Conservation (phyloP, 2,113 vertebrate genomes). For the Protobothrops mucrosquamatus region DNA sequence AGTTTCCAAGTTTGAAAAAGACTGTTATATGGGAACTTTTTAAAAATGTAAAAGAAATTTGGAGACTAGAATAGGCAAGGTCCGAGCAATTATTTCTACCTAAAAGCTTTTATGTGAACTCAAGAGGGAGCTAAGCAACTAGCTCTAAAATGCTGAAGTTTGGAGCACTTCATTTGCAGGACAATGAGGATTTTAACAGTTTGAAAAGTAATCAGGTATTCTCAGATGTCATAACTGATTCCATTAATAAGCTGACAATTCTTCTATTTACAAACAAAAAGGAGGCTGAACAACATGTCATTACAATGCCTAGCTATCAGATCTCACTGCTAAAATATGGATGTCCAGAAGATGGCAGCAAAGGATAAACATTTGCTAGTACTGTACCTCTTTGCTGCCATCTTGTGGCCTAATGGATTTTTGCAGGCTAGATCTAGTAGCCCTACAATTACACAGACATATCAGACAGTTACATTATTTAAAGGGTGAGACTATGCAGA, state of each 20-base stretch:
- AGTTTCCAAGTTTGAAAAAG: neutral
- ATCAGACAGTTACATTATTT: neutral
- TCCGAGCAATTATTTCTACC: neutral
- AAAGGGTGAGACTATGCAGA: neutral
- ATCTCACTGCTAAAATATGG: neutral
- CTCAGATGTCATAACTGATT: neutral
- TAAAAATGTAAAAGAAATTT: neutral
- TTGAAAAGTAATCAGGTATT: constrained; percentile 39
- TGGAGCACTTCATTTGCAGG: constrained; percentile 18
- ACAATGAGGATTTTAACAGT: constrained; percentile 42
- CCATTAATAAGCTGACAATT: constrained; percentile 9
- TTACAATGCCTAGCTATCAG: neutral
- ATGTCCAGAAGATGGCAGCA: neutral
- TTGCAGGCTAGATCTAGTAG: neutral
- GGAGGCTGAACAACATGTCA: constrained; percentile 18
- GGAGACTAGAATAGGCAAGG: neutral
- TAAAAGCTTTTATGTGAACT: constrained; percentile 41
- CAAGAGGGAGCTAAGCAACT: constrained; percentile 64
- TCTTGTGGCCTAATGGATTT: neutral
- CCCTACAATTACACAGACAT: neutral
- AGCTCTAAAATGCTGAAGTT: constrained; percentile 29
- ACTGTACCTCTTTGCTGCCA: neutral
- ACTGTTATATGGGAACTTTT: neutral
- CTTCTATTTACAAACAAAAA: neutral
- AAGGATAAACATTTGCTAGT: neutral